Evolutionary conservation across 2,113 vertebrate species (phyloP), one percentile per base, ranked within the genome.

Genomic region (Machaerirhynchus nigripectus): DNA sequence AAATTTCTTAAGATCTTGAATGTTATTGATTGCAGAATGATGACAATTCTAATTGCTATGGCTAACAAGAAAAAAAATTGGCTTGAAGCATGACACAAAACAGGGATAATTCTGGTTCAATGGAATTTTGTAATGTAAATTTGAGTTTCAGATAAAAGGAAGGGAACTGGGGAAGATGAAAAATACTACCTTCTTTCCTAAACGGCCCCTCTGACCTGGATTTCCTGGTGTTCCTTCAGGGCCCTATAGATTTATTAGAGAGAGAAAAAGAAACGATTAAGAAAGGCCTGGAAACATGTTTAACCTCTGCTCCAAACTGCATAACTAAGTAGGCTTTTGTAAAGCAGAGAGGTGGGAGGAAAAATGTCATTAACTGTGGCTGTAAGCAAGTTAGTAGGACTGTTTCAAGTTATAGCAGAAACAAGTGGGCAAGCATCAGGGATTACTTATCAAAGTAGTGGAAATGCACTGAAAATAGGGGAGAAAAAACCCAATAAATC

Each of bases 141-240:
- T 15, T 3, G 14, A 65, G 19, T 37, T 85, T 82, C 68, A 86
- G 60, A 84, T 78, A 81, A 56, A 92, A 73, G 65, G 23, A 47
- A 91, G 6, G 33, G 76, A 95, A 90, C 5, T 16, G 17, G 8
- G 7, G 27, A 63, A 83, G 57, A 93, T 40, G 63, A 82, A 88
- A 91, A 84, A 60, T 46, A 53, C 53, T 95, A 99, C 99, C 98
- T 99, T 99, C 97, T 98, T 99, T 84, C 99, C 99, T 52, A 97
- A 97, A 27, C 98, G 98, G 61, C 99, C 99, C 80, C 98, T 98
- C 97, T 98, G 98, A 79, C 99, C 99, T 63, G 96, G 98, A 57
- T 94, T 96, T 89, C 99, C 99, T 23, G 94, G 94, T 97, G 98
- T 98, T 95, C 99, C 99, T 97, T 99, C 99, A 15, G 98, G 97